Percentiles rank a stretch among this genome's conserved stretches.
phyloP scores from a whole-genome alignment of 2,888 invertebrate species.

The Sphaeridia pumilis region DNA sequence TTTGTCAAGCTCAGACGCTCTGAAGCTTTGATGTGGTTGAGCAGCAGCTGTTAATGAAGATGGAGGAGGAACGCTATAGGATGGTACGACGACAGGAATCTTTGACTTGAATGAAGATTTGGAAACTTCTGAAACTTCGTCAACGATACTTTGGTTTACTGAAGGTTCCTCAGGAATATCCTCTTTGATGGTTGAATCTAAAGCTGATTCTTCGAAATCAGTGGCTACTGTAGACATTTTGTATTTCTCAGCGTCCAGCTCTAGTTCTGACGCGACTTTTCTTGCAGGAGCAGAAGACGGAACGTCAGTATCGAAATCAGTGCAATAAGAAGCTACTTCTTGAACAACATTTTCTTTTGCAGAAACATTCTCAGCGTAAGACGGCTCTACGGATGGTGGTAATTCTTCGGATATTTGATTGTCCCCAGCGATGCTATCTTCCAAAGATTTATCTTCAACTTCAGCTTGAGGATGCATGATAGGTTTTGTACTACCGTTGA shows the following conservation, averaged over 20 bases:
- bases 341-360: background rate
- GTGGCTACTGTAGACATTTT: background rate
- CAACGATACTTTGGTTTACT: background rate
- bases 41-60: background rate
- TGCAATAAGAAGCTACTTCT: background rate
- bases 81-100: no score
- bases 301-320: background rate
- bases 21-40: background rate
- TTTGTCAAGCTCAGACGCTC: background rate
- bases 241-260: background rate
- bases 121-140: background rate
- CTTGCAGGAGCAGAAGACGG: background rate
- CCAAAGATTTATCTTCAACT: background rate
- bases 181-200: background rate
- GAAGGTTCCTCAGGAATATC: background rate
- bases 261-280: background rate
- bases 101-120: background rate
- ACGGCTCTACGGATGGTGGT: background rate
- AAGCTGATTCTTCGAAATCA: background rate
- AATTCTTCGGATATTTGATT: conserved; percentile 1
- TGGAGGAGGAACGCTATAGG: background rate
- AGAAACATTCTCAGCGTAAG: background rate
- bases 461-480: no score
- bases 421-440: background rate
- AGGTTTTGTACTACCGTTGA: no score